Evolutionary conservation across 2,113 vertebrate species (phyloP).

Genomic region (Platycercus adscitus): DNA sequence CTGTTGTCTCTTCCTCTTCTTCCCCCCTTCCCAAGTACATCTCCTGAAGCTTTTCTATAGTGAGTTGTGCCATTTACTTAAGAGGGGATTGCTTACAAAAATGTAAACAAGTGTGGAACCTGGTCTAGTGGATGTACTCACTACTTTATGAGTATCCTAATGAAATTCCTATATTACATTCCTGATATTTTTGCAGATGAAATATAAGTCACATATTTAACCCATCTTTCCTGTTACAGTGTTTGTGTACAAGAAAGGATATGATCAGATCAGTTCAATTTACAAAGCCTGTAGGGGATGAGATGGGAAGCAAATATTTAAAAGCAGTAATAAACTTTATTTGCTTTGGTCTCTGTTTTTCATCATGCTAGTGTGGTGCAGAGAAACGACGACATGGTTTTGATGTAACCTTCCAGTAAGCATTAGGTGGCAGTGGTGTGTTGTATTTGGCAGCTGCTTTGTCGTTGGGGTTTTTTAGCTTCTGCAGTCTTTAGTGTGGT

Average conservation of each 20-base stretch:
- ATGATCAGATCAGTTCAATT: neutral
- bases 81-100: neutral
- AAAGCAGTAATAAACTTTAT: neutral
- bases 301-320: neutral
- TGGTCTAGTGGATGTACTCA: neutral
- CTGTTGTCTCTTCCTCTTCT: neutral
- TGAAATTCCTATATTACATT: neutral
- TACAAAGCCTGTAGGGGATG: neutral
- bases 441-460: constrained; percentile 75
- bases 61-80: neutral
- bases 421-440: constrained; percentile 93
- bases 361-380: neutral
- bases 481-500: neutral
- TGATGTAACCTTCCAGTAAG: constrained; percentile 38
- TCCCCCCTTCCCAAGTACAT: neutral
- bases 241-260: neutral
- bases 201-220: neutral
- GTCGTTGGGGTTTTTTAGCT: neutral
- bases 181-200: neutral
- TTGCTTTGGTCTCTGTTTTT: neutral
- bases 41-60: neutral
- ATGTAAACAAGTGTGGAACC: neutral
- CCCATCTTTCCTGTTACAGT: neutral
- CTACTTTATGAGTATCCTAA: neutral
- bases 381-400: neutral